Percentiles rank a stretch among this genome's conserved stretches.
These are phyloP conservation scores for Lepidocyrtoides sp. DNA, from an alignment of 2,888 invertebrate genomes.

Conservation along the genomic window DNA sequence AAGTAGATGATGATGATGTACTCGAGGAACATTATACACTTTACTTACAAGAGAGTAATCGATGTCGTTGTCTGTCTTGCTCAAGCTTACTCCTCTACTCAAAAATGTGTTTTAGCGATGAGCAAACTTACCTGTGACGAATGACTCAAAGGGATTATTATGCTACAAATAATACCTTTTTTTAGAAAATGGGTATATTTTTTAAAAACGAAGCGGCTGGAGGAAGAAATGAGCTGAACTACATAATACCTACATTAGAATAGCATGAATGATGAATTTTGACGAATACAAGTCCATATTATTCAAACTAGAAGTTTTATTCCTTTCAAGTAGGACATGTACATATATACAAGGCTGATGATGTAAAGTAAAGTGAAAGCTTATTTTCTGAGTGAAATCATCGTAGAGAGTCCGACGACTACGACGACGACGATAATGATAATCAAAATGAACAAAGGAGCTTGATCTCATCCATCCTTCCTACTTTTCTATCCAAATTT, in stretches of 20 bases:
- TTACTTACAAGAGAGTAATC: slow-evolving; percentile 4
- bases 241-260: slow-evolving; percentile 12
- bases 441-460: slow-evolving; percentile 9
- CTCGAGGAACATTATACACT: neutral
- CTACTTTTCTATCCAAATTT: neutral
- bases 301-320: neutral
- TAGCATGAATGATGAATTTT: slow-evolving; percentile 16
- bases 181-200: neutral
- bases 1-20: slow-evolving; percentile 11
- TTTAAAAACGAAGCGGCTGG: neutral
- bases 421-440: neutral
- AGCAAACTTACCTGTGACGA: neutral
- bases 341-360: neutral
- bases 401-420: neutral
- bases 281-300: no score
- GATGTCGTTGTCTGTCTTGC: neutral
- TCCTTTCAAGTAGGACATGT: neutral
- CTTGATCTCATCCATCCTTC: slow-evolving; percentile 6
- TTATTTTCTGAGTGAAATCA: neutral
- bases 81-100: neutral
- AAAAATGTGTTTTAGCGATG: neutral
- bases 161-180: neutral
- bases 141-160: neutral
- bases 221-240: neutral
- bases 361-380: neutral